phyloP scores from a whole-genome alignment of 2,888 invertebrate species.

The Euzophera pinguis region DNA sequence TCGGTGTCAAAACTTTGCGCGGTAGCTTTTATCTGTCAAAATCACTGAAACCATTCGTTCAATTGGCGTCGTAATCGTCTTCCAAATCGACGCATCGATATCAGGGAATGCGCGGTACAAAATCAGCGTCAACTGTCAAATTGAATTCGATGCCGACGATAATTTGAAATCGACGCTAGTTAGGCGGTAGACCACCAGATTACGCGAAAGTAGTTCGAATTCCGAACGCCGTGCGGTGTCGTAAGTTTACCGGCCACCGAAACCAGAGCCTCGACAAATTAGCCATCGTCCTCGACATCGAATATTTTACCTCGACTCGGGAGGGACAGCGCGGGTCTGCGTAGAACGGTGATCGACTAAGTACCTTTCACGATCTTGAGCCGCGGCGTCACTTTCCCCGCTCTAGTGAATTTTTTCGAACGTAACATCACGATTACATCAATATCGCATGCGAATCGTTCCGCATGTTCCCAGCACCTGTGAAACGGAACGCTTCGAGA shows the following conservation, averaged over 20 bases:
- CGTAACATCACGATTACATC: constrained; percentile 74
- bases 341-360: constrained; percentile 52
- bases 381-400: constrained; percentile 74
- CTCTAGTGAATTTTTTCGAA: constrained; percentile 72
- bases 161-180: no score
- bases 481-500: constrained; percentile 40
- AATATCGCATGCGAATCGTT: constrained; percentile 69
- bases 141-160: no score
- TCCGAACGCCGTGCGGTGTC: constrained; percentile 64
- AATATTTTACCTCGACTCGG: constrained; percentile 22
- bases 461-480: constrained; percentile 57
- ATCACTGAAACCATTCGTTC: no score
- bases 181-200: constrained; percentile 65
- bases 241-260: constrained; percentile 60
- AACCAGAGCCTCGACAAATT: constrained; percentile 51
- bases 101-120: no score
- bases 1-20: no score
- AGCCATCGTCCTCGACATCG: constrained; percentile 29
- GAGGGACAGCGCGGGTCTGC: constrained; percentile 48
- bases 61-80: no score
- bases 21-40: no score
- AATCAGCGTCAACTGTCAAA: no score
- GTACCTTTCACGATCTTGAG: constrained; percentile 77
- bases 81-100: no score
- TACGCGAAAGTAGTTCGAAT: constrained; percentile 78